Conservation (phyloP, 2,113 vertebrate genomes). For the Ctenodactylus gundi region DNA sequence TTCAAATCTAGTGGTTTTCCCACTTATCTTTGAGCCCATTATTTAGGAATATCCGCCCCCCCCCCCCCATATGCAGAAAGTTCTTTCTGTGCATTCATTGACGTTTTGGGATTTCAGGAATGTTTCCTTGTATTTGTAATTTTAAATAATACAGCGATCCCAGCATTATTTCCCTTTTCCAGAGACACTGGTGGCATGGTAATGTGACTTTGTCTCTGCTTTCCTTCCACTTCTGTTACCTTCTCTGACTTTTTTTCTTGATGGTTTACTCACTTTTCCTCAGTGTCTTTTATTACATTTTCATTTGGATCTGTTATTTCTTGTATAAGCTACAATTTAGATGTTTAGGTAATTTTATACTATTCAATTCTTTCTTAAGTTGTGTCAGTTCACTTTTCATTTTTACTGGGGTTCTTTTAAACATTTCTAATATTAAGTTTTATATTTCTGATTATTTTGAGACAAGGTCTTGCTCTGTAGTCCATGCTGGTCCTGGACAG, state of each 20-base stretch:
- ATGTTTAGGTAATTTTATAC: not conserved
- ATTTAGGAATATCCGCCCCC: no score
- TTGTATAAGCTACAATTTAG: not conserved
- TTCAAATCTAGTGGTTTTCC: constrained; percentile 14
- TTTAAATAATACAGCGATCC: not conserved
- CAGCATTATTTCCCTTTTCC: not conserved
- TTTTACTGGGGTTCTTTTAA: not conserved
- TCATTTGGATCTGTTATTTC: not conserved
- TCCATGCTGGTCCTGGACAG: no score
- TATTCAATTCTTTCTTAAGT: not conserved
- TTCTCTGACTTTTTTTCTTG: not conserved
- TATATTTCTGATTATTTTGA: not conserved
- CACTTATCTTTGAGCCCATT: not conserved
- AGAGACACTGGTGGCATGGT: not conserved
- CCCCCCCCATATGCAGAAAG: not conserved
- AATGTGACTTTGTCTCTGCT: not conserved
- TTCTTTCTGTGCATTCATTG: not conserved
- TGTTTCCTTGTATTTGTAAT: not conserved
- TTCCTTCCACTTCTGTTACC: not conserved
- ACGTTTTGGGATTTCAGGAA: not conserved
- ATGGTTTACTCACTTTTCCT: constrained; percentile 1
- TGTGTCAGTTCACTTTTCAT: not conserved
- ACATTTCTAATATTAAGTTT: not conserved
- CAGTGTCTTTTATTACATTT: not conserved
- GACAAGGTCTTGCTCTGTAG: no score